Evolutionary conservation across 2,888 invertebrate species (phyloP), one percentile per base, ranked within the genome.

Genomic region (Holacanthella duospinosa): DNA sequence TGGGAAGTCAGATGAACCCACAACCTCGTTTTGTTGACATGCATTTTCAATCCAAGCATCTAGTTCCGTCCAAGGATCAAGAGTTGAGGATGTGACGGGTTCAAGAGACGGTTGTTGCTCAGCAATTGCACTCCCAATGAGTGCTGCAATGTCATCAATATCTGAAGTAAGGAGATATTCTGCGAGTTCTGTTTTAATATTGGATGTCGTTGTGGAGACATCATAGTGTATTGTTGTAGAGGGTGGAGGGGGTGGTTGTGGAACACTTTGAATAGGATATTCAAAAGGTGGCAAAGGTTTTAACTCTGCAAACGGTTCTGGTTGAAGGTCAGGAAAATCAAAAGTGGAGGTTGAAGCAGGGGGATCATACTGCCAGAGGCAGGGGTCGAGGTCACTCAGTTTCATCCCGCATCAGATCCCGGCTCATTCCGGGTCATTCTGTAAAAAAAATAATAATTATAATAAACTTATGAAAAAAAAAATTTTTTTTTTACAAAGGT

Each of bases 21-120:
- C 65, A 6, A 53, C 43, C n/a, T n/a, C 29, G 19, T 58, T 57
- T 26, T 63, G 67, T 28, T 70, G 68, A 64, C 87, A 89, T 0
- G 86, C 86, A 9, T 85, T 86, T 66, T 88, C 87, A 71, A 92
- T 89, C 88, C 88, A 90, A 63, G 88, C 87, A 68, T 91, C 91
- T 60, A 91, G 81, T 75, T 91, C 90, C 83, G 89, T 88, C 91
- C 91, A 92, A 0, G 85, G 85, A 60, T 87, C 87, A 61, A 73
- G 68, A 1, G 72, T 71, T 9, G 72, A 73, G 9, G 70, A 71
- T 6, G 69, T 73, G 58, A 73, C 72, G 25, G 66, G 68, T 55
- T 71, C 69, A 63, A 82, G 81, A 70, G 82, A 84, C n/a, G 87
- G 86, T 43, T 89, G 89, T 12, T 90, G 89, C 74, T 90, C 91